These are phyloP conservation scores for Lypha dubia DNA, from an alignment of 2,888 invertebrate genomes.

Conservation along the genomic window DNA sequence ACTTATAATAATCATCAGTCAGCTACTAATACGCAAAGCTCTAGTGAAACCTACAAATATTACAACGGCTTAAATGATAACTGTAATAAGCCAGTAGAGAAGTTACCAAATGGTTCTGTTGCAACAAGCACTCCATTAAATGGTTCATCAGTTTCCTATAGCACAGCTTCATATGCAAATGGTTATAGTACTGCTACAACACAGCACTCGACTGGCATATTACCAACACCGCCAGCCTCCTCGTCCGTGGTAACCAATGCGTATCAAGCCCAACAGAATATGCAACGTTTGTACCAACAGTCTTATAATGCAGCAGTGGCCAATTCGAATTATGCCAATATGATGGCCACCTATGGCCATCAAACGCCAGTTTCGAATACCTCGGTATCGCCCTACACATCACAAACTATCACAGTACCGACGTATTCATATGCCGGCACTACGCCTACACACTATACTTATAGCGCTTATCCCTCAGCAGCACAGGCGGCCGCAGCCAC, in stretches of 20 bases:
- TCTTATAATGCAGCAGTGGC: slow-evolving; percentile 73
- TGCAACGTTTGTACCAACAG: slow-evolving; percentile 77
- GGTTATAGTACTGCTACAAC: slow-evolving; percentile 58
- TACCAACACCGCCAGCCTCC: slow-evolving; percentile 58
- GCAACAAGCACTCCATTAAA: slow-evolving; percentile 32
- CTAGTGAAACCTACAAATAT: slow-evolving; percentile 48
- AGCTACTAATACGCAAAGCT: slow-evolving; percentile 16
- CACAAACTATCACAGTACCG: slow-evolving; percentile 71
- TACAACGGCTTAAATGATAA: slow-evolving; percentile 45
- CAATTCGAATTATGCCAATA: slow-evolving; percentile 62
- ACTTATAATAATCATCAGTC: slow-evolving; percentile 10
- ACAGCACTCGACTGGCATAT: slow-evolving; percentile 53
- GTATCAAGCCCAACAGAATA: slow-evolving; percentile 74
- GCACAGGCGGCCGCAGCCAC: slow-evolving; percentile 46
- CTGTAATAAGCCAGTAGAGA: slow-evolving; percentile 1
- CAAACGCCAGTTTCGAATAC: slow-evolving; percentile 65
- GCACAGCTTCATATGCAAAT: slow-evolving; percentile 40
- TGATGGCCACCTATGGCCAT: slow-evolving; percentile 64
- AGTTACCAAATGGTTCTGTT: slow-evolving; percentile 38
- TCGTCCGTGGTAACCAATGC: slow-evolving; percentile 73
- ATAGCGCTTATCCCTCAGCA: slow-evolving; percentile 73
- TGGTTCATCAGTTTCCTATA: slow-evolving; percentile 12
- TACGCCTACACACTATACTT: slow-evolving; percentile 61
- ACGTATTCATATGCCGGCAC: slow-evolving; percentile 61
- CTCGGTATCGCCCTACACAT: slow-evolving; percentile 66